Evolutionary conservation across 2,888 invertebrate species (phyloP).

Genomic region (Eulithis testata): DNA sequence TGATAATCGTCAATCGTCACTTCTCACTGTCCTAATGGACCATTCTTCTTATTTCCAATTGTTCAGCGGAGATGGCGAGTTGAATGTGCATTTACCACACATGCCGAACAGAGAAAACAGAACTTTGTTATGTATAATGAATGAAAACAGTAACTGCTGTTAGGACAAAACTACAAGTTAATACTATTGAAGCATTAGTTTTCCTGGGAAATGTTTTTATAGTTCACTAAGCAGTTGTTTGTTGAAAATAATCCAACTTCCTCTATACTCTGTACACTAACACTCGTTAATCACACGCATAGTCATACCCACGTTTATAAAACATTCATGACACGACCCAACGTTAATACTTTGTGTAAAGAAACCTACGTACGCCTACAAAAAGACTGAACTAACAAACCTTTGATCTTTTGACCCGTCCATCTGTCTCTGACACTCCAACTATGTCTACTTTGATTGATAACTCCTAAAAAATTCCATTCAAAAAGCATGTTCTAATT

Average conservation of each 20-base stretch:
- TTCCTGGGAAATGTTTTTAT: constrained; percentile 1
- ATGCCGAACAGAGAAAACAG: neutral
- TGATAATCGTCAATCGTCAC: constrained; percentile 18
- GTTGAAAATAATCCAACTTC: constrained; percentile 18
- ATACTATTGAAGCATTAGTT: neutral
- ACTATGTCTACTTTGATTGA: constrained; percentile 63
- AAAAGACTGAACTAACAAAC: constrained; percentile 41
- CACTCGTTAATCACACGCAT: constrained; percentile 23
- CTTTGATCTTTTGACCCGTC: constrained; percentile 55
- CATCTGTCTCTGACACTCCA: constrained; percentile 51
- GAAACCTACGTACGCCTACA: constrained; percentile 34
- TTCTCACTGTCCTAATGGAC: constrained; percentile 14
- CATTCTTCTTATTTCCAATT: constrained; percentile 2
- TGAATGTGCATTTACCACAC: too few species aligned
- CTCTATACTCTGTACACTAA: constrained; percentile 2
- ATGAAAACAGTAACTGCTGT: too few species aligned
- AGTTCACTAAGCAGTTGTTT: constrained; percentile 24
- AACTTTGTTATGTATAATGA: too few species aligned
- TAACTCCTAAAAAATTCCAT: constrained; percentile 46
- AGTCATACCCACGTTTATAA: constrained; percentile 28
- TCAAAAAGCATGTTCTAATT: constrained; percentile 41
- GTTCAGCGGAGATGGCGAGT: neutral
- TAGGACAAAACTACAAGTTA: too few species aligned
- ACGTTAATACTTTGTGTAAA: constrained; percentile 37
- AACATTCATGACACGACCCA: constrained; percentile 36